A percentile compares a stretch with the other conserved stretches of the same genome.
Conservation (phyloP, 2,113 vertebrate species). For the Oryzias melastigma region DNA sequence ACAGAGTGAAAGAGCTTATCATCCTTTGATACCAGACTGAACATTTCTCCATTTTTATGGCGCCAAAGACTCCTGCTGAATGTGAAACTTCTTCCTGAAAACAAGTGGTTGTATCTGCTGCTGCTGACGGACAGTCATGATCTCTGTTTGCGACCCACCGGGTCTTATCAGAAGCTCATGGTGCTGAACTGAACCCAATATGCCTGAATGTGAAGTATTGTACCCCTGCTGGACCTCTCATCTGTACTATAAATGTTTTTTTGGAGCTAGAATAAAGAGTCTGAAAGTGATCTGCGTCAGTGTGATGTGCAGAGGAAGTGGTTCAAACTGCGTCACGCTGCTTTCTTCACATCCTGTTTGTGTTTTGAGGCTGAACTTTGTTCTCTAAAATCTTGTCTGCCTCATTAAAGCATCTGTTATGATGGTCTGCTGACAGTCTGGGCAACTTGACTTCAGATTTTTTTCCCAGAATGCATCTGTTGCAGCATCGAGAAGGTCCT, state of each 20-base stretch:
- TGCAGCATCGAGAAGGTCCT: no score
- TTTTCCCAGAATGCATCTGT: no score
- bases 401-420: no score
- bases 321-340: slow-evolving; percentile 5
- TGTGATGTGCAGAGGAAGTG: slow-evolving; percentile 23
- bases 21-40: no score
- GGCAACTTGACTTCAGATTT: no score
- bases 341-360: slow-evolving; percentile 50
- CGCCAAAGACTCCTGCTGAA: neutral
- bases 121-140: slow-evolving; percentile 5
- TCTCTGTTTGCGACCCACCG: neutral
- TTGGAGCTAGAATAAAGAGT: no score
- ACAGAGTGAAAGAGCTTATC: no score
- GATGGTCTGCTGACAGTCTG: no score
- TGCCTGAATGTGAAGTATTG: slow-evolving; percentile 1
- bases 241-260: neutral
- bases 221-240: neutral
- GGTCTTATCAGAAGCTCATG: neutral
- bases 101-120: slow-evolving; percentile 12
- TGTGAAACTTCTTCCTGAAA: slow-evolving; percentile 13
- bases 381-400: neutral
- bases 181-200: slow-evolving; percentile 11
- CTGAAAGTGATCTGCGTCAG: no score
- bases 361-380: slow-evolving; percentile 5
- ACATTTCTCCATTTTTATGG: neutral